Evolutionary conservation across 2,888 invertebrate genomes (phyloP), one percentile per base, ranked within the genome.

Genomic region (Cabera pusaria): DNA sequence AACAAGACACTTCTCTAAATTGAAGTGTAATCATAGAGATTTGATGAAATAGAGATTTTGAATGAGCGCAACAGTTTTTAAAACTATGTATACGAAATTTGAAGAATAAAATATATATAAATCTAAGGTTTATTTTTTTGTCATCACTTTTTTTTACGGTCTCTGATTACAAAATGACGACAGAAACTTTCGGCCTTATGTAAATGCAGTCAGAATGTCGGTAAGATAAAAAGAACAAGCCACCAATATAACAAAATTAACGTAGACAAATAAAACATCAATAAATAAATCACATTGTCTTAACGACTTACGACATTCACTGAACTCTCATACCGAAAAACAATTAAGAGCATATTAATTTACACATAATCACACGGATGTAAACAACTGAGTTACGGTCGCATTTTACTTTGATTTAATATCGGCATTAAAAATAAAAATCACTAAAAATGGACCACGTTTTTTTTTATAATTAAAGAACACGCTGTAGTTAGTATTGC

Each of bases 401-500:
- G 38, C 44, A 44, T 56, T 57, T 59, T 55, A 54, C 59, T 50
- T 58, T 45, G 43, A 55, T 54, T 56, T 57, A 56, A 58, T 54
- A 52, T 17, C 28, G 25, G 40, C 33, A 53, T 48, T 51, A 62
- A 60, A 56, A 42, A 50, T 32, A 29, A 44, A 37, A 48, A 52
- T 44, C 42, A 48, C 52, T 55, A 58, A 56, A 56, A 59, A 59
- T 59, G 48, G n/a, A n/a, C n/a, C n/a, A n/a, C n/a, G n/a, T n/a
- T n/a, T n/a, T n/a, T n/a, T n/a, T n/a, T n/a, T n/a, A n/a, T n/a
- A 9, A 16, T 47, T 50, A 52, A 50, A 59, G 51, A 55, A 57
- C 80, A 82, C 37, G 70, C 83, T 83, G 64, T 76, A 72, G 57
- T 23, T 29, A 41, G 24, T 31, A 20, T 33, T 65, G 72, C 72